These are phyloP conservation scores for Sterrhoptilus dennistouni DNA, from an alignment of 2,113 vertebrate genomes.

Conservation along the genomic window DNA sequence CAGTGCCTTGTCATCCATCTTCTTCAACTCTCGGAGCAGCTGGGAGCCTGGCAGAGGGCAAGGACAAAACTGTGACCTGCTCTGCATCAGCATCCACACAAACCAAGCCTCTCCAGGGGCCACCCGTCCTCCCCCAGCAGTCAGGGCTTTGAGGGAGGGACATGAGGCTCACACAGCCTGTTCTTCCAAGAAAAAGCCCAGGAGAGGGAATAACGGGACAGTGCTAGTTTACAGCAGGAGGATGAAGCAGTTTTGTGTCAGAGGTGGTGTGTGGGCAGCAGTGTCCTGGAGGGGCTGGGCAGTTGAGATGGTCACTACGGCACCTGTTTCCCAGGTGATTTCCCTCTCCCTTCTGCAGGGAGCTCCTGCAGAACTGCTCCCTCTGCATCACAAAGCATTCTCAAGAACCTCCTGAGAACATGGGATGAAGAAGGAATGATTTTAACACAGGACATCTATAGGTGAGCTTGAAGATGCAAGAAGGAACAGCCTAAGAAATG, in stretches of 20 bases:
- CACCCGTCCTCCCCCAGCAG: background rate
- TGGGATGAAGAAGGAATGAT: background rate
- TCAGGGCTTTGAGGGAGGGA: background rate
- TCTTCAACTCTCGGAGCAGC: constrained; percentile 93
- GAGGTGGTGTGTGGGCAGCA: background rate
- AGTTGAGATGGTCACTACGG: background rate
- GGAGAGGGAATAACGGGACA: background rate
- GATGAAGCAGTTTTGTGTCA: background rate
- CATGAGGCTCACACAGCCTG: background rate
- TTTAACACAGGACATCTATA: background rate
- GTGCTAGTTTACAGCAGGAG: background rate
- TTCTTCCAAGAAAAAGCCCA: background rate
- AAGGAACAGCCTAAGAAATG: background rate
- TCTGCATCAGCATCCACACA: background rate
- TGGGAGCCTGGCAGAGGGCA: constrained; percentile 82
- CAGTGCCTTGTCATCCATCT: constrained; percentile 99
- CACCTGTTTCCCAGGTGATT: background rate
- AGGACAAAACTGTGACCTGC: background rate
- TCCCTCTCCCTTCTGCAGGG: background rate
- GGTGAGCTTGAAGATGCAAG: background rate
- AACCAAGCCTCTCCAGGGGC: background rate
- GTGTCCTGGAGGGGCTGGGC: background rate
- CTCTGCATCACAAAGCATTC: background rate
- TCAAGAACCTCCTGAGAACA: background rate
- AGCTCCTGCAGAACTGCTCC: background rate